These are phyloP conservation scores for Aix galericulata DNA, from an alignment of 2,113 vertebrate genomes.

Conservation along the genomic window DNA sequence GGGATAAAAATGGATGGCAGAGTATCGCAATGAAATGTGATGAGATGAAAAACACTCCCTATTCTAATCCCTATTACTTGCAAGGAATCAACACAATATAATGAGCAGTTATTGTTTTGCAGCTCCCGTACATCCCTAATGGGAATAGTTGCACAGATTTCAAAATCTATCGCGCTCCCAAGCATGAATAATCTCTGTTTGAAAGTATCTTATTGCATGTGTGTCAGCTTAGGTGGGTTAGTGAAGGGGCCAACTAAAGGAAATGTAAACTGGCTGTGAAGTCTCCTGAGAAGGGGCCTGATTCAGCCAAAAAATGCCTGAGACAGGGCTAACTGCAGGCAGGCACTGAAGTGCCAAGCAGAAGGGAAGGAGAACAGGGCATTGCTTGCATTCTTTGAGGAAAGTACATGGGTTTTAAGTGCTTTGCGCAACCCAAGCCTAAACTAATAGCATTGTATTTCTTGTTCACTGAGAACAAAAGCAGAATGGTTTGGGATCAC, in stretches of 20 bases:
- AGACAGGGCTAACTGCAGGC: not conserved
- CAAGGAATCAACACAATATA: not conserved
- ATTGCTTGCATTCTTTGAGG: not conserved
- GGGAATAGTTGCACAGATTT: slow-evolving; percentile 1
- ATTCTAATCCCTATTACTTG: not conserved
- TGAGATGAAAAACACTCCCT: not conserved
- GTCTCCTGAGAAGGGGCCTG: not conserved
- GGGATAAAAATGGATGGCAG: not conserved
- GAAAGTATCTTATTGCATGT: not conserved
- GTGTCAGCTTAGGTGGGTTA: not conserved
- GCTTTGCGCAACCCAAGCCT: slow-evolving; percentile 35
- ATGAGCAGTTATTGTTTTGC: not conserved
- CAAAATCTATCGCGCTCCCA: not conserved
- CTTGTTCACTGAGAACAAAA: slow-evolving; percentile 31
- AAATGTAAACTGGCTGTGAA: not conserved
- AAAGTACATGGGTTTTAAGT: slow-evolving; percentile 1
- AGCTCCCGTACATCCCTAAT: not conserved
- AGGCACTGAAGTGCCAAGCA: not conserved
- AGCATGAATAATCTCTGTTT: slow-evolving; percentile 19
- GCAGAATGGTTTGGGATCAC: slow-evolving; percentile 40
- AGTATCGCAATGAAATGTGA: not conserved
- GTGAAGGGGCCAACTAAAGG: not conserved
- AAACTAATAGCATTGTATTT: slow-evolving; percentile 49
- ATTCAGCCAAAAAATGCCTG: not conserved
- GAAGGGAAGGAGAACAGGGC: not conserved